Evolutionary conservation across 2,888 invertebrate species (phyloP), one percentile per base, ranked within the genome.

Genomic region (Carterocephalus palaemon): DNA sequence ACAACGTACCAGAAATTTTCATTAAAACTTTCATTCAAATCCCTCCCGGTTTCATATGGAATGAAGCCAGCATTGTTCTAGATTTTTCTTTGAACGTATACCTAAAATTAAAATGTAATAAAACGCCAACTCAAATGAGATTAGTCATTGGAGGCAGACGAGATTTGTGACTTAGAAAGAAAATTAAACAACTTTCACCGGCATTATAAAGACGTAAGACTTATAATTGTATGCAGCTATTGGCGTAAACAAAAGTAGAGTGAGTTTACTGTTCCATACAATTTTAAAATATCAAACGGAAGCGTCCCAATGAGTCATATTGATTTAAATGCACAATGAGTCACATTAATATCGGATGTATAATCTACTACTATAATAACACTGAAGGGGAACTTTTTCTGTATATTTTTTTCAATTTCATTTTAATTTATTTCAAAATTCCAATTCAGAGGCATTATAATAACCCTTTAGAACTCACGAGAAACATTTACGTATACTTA

Each of bases 71-170:
- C 34, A 33, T 42, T 34, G 26, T 34, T 42, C 41, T 33, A 42
- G 26, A 41, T 26, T 26, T 32, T 10, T 19, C 28, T 34, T 42
- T 34, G 28, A 34, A 26, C 26, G 34, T 28, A 20, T 42, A 20
- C 34, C 28, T 34, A 34, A 42, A 42, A 42, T 42, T 34, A 34
- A 34, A 20, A 34, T 16, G 34, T 34, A 16, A 42, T 42, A 42
- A 34, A 42, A 42, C 34, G 33, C 5, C 15, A 28, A 20, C 34
- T 34, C 28, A 28, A 41, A 41, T 6, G 3, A 28, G 26, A 34
- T 42, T 34, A 42, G 20, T 34, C 42, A 42, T 34, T n/a, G 23
- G 9, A 42, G 34, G 28, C 42, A 28, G 24, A 15, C 12, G 36
- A 36, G 34, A 43, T 43, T 43, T 43, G 36, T 36, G 28, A 43